Evolutionary conservation across 2,888 invertebrate species (phyloP), one percentile per base, ranked within the genome.

Genomic region (Alsophila aescularia): DNA sequence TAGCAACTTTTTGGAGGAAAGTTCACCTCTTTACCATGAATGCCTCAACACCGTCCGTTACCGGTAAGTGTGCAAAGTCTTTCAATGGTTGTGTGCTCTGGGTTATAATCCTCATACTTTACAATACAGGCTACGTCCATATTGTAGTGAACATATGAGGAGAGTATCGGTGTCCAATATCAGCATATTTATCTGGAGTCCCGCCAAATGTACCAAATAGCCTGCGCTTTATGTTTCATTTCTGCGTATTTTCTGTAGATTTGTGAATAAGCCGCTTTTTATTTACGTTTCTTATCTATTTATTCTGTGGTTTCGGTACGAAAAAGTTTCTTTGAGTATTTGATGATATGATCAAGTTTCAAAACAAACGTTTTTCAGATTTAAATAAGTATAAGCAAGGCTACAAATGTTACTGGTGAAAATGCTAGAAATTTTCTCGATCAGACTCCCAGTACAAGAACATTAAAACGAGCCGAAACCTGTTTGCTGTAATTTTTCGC

Each of bases 141-240:
- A 32, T 10, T 32, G 2, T 32, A 12, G 13, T 13, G 2, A 10
- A 10, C n/a, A 10, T 29, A 29, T 29, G 29, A 29, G 29, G 2
- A 39, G 13, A 34, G 40, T 42, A 56, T 48, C 35, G 48, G n/a
- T 43, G 41, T 42, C 49, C 48, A 53, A 56, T 54, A 50, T 58
- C 53, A 42, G 55, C 49, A 53, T 59, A 56, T 43, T 51, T 55
- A 41, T 58, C 45, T 63, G 63, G 63, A 58, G 8, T 36, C 24
- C 31, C 14, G 58, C 60, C 63, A 60, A 60, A 53, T 55, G 37
- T 37, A 24, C 45, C 35, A 13, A 31, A 47, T 42, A 27, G 34
- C 34, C 44, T 7, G 47, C 48, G 36, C n/a, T 58, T 14, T 51
- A 48, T 49, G 35, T 47, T 52, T 29, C 49, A 49, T 40, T 43